phyloP scores from a whole-genome alignment of 30 jellyfish, hydroid and myxozoan species.

The Rhopilema esculentum region DNA sequence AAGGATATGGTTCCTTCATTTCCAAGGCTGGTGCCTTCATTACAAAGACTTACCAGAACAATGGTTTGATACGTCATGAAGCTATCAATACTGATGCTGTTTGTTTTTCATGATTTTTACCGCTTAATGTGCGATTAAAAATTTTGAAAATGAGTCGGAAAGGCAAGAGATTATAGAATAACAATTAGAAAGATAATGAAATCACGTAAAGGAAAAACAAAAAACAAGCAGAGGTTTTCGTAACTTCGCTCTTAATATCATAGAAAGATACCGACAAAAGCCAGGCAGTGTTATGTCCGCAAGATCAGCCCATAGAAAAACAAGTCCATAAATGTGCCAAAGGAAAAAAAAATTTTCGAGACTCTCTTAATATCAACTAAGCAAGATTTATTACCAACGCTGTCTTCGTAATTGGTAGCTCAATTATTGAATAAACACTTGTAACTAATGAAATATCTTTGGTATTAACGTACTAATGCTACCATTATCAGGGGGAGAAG shows the following conservation, averaged over 20 bases:
- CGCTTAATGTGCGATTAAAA: conserved; percentile 24
- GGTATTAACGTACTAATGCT: background rate
- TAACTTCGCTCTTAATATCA: background rate
- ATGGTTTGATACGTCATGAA: background rate
- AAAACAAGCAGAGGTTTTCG: background rate
- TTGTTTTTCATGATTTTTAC: conserved; percentile 1
- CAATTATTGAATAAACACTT: background rate
- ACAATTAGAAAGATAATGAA: background rate
- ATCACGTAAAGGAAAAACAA: background rate
- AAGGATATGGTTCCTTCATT: too few relatives aligned
- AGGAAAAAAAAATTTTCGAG: background rate
- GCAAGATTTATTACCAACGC: background rate
- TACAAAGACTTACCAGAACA: background rate
- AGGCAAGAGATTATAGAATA: conserved; percentile 12
- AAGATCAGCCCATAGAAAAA: background rate
- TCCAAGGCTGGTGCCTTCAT: background rate
- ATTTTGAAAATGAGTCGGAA: conserved; percentile 14
- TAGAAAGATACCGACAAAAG: background rate
- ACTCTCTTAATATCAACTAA: background rate
- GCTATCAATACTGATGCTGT: background rate
- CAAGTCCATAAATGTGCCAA: background rate
- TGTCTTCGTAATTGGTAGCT: background rate
- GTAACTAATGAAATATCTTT: background rate
- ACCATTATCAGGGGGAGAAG: background rate
- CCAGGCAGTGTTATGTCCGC: background rate